Conservation (phyloP, 1,140 invertebrate species). For the Vanessa tameamea region DNA sequence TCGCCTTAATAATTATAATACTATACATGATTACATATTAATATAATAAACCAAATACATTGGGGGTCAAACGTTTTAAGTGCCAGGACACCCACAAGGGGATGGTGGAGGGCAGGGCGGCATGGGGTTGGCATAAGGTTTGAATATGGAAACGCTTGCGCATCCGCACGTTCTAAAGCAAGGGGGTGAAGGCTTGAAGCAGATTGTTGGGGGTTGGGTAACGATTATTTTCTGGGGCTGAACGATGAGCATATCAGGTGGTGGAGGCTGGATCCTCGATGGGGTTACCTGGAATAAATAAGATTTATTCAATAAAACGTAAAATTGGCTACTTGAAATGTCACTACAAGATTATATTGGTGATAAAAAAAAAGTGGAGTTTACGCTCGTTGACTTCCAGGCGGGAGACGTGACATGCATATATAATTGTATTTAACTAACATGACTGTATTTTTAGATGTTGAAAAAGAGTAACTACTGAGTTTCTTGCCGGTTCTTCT, state of each 20-base stretch:
- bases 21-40: constrained; percentile 10
- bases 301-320: too few relatives aligned
- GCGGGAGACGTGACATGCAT: too few relatives aligned
- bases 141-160: constrained; percentile 36
- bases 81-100: too few relatives aligned
- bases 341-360: too few relatives aligned
- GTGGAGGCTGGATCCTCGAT: constrained; percentile 44
- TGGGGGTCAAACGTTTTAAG: too few relatives aligned
- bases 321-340: too few relatives aligned
- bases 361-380: too few relatives aligned
- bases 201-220: constrained; percentile 53
- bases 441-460: too few relatives aligned
- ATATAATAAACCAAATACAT: not conserved
- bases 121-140: constrained; percentile 23
- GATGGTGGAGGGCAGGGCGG: constrained; percentile 28
- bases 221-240: constrained; percentile 56
- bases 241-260: constrained; percentile 47
- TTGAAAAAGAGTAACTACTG: too few relatives aligned
- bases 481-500: too few relatives aligned
- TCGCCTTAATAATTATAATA: constrained; percentile 39
- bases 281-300: constrained; percentile 53
- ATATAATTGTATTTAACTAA: too few relatives aligned
- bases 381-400: too few relatives aligned
- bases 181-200: constrained; percentile 56
- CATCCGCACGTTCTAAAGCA: constrained; percentile 50